Evolutionary conservation across 2,113 vertebrate genomes (phyloP).

Genomic region (Nesogale talazaci): DNA sequence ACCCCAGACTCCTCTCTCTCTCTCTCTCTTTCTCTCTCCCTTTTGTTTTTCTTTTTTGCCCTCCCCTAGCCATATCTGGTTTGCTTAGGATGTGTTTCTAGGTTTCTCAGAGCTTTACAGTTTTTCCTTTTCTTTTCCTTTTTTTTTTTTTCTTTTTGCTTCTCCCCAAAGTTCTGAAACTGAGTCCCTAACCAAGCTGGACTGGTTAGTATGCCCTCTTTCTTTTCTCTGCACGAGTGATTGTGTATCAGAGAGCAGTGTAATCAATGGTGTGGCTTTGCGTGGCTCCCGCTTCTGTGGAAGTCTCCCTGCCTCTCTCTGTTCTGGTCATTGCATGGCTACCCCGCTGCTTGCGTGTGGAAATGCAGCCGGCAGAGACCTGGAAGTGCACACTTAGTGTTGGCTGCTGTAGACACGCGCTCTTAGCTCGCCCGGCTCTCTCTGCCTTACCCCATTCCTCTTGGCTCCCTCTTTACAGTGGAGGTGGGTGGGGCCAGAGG

Average conservation of each 20-base stretch:
- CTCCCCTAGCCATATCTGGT: conserved; percentile 81
- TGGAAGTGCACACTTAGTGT: conserved; percentile 32
- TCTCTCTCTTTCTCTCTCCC: conserved; percentile 38
- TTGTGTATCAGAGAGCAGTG: conserved; percentile 86
- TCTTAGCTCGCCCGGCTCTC: not conserved
- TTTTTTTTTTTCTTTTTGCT: conserved; percentile 90
- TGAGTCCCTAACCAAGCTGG: conserved; percentile 99
- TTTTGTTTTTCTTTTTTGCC: not conserved
- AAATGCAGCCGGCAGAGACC: conserved; percentile 65
- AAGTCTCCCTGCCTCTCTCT: conserved; percentile 83
- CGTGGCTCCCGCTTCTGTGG: conserved; percentile 77
- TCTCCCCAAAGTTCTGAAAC: conserved; percentile 99
- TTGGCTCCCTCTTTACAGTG: conserved; percentile 24
- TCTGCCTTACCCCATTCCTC: conserved; percentile 55
- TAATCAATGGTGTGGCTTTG: conserved; percentile 82
- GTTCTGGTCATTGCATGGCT: conserved; percentile 86
- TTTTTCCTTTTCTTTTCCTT: conserved; percentile 76
- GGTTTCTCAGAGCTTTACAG: conserved; percentile 91
- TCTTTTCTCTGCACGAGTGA: conserved; percentile 93
- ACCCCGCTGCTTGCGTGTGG: conserved; percentile 75
- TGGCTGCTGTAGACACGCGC: conserved; percentile 69
- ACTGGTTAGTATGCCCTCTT: conserved; percentile 99
- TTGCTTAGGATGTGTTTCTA: conserved; percentile 86
- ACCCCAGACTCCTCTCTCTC: conserved; percentile 13
- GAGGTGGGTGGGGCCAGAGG: conserved; percentile 11